Conservation (phyloP, 2,113 vertebrate species). For the Tiliqua scincoides region DNA sequence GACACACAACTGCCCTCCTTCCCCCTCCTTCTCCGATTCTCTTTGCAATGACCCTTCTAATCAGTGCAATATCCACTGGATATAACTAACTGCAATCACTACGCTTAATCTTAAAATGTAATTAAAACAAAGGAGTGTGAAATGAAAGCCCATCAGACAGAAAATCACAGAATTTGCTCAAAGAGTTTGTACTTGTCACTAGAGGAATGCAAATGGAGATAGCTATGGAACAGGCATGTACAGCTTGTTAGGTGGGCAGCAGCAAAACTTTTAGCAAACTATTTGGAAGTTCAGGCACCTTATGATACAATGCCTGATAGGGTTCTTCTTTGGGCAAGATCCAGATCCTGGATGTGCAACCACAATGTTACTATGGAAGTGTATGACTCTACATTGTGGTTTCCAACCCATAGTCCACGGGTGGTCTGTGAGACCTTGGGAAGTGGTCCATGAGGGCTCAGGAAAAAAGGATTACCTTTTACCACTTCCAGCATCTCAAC, state of each 20-base stretch:
- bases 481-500: too few relatives aligned
- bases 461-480: too few relatives aligned
- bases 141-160: conserved; percentile 66
- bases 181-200: conserved; percentile 29
- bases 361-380: not conserved
- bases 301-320: too few relatives aligned
- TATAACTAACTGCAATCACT: conserved; percentile 40
- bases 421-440: too few relatives aligned
- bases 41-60: conserved; percentile 57
- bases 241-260: not conserved
- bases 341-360: too few relatives aligned
- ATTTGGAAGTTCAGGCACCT: too few relatives aligned
- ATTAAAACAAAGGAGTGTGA: conserved; percentile 74
- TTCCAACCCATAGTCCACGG: too few relatives aligned
- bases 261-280: not conserved
- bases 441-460: too few relatives aligned
- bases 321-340: not conserved
- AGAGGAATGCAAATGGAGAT: conserved; percentile 42
- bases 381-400: too few relatives aligned
- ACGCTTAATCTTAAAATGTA: conserved; percentile 62
- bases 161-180: conserved; percentile 49
- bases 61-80: conserved; percentile 40
- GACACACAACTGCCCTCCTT: conserved; percentile 17
- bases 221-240: not conserved
- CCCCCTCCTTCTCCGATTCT: conserved; percentile 16